phyloP scores from a whole-genome alignment of 2,888 invertebrate genomes.

The Cryptus armator region DNA sequence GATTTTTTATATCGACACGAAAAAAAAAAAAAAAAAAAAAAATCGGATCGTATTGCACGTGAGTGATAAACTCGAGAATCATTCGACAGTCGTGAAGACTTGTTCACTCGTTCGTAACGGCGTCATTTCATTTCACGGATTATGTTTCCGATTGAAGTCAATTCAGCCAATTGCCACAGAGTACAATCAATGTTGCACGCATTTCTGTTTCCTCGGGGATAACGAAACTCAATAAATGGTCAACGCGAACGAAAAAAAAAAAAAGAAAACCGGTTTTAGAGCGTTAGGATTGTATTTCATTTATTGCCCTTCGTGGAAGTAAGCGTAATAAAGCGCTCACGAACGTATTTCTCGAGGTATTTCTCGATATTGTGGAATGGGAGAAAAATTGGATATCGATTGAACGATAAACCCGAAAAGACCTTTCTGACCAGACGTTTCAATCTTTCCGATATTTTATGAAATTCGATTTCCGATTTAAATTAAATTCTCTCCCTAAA shows the following conservation, averaged over 20 bases:
- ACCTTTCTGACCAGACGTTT: too few species aligned
- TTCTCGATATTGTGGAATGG: too few species aligned
- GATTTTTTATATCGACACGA: too few species aligned
- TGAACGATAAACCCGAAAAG: too few species aligned
- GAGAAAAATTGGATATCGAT: too few species aligned
- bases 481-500: too few species aligned
- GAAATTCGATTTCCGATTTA: too few species aligned
- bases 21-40: too few species aligned
- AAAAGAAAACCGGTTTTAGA: not conserved
- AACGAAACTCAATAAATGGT: not conserved
- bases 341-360: too few species aligned
- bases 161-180: constrained; percentile 48
- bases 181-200: constrained; percentile 36
- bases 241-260: not conserved
- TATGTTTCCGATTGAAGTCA: constrained; percentile 53
- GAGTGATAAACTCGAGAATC: not conserved
- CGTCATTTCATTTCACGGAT: constrained; percentile 44
- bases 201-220: constrained; percentile 35
- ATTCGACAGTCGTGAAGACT: not conserved
- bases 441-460: too few species aligned
- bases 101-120: constrained; percentile 14
- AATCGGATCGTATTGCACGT: not conserved
- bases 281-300: not conserved
- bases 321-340: not conserved
- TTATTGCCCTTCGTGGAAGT: not conserved